Base-by-base conservation (phyloP, 2,888 invertebrate species). In the Hermaeophaga mercurialis region DNA sequence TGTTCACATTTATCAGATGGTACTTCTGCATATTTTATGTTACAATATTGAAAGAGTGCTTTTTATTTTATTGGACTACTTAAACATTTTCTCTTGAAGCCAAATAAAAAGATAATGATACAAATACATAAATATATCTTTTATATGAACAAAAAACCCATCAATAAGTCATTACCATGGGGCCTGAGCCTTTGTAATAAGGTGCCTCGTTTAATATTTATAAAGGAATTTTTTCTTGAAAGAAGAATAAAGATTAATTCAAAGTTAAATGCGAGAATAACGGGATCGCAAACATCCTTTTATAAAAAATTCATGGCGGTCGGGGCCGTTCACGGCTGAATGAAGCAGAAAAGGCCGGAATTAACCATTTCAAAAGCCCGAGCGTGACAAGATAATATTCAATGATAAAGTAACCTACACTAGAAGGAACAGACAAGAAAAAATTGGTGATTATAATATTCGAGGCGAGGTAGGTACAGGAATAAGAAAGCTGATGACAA, bases 381-480 rank as follows among this genome's bases (percentile, higher is more conserved):
- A 62, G 54, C 62, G 59, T 64, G 64, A 64, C 64, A 59, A 65
- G 62, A 62, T 62, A 62, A 62, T 64, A 59, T 52, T 56, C 58
- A 26, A 55, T 54, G 63, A 61, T 61, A 59, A 59, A 59, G 52
- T 57, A 60, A 65, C 62, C 60, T 49, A 56, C 60, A 55, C 58
- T 48, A 54, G 49, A 43, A 49, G 55, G 54, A 56, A 49, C 47
- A 12, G 8, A 43, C 17, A 22, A 54, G 24, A 36, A 49, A 54
- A 55, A 59, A 52, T 59, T 50, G 54, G 56, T 50, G 58, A 63
- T 62, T 65, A 63, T 56, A 57, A 39, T 19, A 39, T 39, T 11
- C 19, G 8, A 19, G 39, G n/a, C 39, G 39, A 39, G n/a, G n/a
- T n/a, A n/a, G n/a, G n/a, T n/a, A n/a, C n/a, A n/a, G n/a, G n/a